A percentile compares a stretch with the other conserved stretches of the same genome.
Evolutionary conservation across 2,888 invertebrate genomes (phyloP).

Genomic region (Erpobdella octoculata): DNA sequence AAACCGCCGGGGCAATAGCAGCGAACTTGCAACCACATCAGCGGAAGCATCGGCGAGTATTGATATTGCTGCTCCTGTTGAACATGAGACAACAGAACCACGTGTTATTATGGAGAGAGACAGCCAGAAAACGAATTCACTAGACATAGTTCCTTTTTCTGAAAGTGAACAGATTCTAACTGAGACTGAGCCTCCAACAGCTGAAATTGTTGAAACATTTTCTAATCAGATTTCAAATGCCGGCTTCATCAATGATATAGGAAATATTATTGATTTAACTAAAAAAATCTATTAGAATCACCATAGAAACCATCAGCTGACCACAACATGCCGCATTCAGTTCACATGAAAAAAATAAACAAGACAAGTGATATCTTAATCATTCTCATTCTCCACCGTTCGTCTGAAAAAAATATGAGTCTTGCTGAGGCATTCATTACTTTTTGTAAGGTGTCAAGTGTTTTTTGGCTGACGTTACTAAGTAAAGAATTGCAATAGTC

Average conservation of each 20-base stretch:
- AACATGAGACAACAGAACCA: neutral
- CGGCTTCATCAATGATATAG: neutral
- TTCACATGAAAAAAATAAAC: neutral
- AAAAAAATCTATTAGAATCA: neutral
- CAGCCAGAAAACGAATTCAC: neutral
- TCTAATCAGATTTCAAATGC: neutral
- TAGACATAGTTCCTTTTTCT: neutral
- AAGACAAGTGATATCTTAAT: neutral
- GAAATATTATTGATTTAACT: neutral
- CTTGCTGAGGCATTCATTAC: too few species aligned
- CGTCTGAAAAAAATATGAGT: too few species aligned
- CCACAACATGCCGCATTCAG: neutral
- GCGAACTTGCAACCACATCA: neutral
- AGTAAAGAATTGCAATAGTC: too few species aligned
- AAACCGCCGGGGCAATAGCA: too few species aligned
- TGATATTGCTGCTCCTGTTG: neutral
- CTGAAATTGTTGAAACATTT: neutral
- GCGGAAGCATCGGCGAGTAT: constrained; percentile 2
- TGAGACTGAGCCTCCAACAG: neutral
- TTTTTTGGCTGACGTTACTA: too few species aligned
- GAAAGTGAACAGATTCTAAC: constrained; percentile 1
- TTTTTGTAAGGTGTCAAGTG: too few species aligned
- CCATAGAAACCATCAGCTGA: constrained; percentile 2
- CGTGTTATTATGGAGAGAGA: neutral
- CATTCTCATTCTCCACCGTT: too few species aligned